A percentile compares a stretch with the other conserved stretches of the same genome.
phyloP scores from a whole-genome alignment of 2,888 invertebrate species.

The Lasioglossum calceatum region DNA sequence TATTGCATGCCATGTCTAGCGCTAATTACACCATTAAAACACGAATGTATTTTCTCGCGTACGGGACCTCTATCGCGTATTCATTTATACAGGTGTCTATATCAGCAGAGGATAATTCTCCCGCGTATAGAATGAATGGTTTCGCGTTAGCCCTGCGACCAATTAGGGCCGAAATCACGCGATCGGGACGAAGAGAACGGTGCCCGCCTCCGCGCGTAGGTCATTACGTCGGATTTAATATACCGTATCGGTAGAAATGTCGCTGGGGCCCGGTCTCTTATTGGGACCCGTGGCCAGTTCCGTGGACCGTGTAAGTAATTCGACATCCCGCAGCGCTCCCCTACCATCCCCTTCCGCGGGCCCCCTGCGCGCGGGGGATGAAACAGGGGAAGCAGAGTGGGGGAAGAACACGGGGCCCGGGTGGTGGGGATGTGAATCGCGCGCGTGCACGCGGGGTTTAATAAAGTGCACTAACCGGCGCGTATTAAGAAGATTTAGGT shows the following conservation, averaged over 20 bases:
- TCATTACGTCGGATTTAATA: slow-evolving; percentile 63
- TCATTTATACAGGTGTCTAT: slow-evolving; percentile 5
- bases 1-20: background rate
- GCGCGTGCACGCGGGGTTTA: slow-evolving; percentile 70
- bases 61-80: background rate
- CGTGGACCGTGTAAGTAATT: slow-evolving; percentile 56
- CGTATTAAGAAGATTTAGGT: slow-evolving; percentile 82
- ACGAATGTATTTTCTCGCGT: background rate
- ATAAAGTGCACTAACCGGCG: slow-evolving; percentile 79
- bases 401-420: background rate
- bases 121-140: background rate
- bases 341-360: slow-evolving; percentile 25
- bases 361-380: background rate
- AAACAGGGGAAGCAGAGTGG: background rate
- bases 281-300: slow-evolving; percentile 50
- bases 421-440: slow-evolving; percentile 36
- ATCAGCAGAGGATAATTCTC: background rate
- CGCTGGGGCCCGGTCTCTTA: slow-evolving; percentile 50
- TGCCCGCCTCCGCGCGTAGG: slow-evolving; percentile 3
- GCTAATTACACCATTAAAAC: slow-evolving; percentile 3
- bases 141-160: slow-evolving; percentile 1
- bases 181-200: slow-evolving; percentile 21
- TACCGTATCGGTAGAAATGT: slow-evolving; percentile 54
- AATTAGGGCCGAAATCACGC: slow-evolving; percentile 6
- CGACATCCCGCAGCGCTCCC: slow-evolving; percentile 61